Percentiles rank a stretch among this genome's conserved stretches.
These are phyloP conservation scores for Plebejus melissa DNA, from an alignment of 2,888 invertebrate genomes.

Conservation along the genomic window DNA sequence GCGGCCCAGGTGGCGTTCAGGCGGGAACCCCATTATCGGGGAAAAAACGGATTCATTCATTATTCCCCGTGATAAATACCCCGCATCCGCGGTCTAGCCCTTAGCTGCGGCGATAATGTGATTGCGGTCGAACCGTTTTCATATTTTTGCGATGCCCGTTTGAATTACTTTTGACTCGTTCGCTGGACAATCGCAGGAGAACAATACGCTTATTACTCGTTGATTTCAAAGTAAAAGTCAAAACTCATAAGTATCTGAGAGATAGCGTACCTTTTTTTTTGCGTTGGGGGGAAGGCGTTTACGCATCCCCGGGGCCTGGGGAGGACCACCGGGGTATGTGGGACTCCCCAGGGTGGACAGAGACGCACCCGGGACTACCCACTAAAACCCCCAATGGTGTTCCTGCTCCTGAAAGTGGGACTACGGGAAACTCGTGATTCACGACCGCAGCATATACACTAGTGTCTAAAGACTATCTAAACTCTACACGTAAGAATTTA, in stretches of 20 bases:
- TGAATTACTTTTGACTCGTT: slow-evolving; percentile 1
- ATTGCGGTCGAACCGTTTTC: slow-evolving; percentile 46
- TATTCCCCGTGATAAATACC: slow-evolving; percentile 60
- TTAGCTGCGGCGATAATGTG: slow-evolving; percentile 61
- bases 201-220: neutral
- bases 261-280: neutral
- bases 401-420: too few relatives aligned
- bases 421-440: too few relatives aligned
- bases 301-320: too few relatives aligned
- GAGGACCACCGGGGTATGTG: too few relatives aligned
- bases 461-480: too few relatives aligned
- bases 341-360: too few relatives aligned
- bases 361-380: too few relatives aligned
- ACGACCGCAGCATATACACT: too few relatives aligned
- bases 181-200: neutral
- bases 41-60: slow-evolving; percentile 54
- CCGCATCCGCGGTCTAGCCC: slow-evolving; percentile 50
- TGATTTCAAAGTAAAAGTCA: neutral
- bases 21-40: slow-evolving; percentile 49
- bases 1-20: slow-evolving; percentile 40
- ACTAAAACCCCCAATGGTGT: too few relatives aligned
- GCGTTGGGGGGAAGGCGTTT: too few relatives aligned
- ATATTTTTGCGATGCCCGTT: slow-evolving; percentile 29
- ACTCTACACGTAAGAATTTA: too few relatives aligned
- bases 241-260: neutral